Evolutionary conservation across 2,797 vertebrate genomes (phyloP), one percentile per base, ranked within the genome.

Genomic region (Sylvia borin): DNA sequence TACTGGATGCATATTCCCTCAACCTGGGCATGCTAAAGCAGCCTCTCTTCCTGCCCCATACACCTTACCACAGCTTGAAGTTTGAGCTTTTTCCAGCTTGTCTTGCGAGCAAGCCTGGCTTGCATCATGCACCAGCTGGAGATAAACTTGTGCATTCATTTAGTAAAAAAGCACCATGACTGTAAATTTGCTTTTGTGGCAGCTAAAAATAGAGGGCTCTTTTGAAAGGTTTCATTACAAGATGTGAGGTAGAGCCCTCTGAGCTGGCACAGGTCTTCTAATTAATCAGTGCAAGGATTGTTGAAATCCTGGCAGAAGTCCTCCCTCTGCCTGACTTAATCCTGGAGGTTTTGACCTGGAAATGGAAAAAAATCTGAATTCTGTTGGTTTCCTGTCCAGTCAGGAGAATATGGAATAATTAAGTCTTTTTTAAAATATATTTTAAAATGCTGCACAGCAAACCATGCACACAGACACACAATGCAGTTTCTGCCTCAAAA

Each of bases 1-100:
- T 22, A 18, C 8, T 5, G 6, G 31, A 43, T 51, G n/a, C 26
- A 40, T 6, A 40, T 0, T 6, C 0, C 0, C 12, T 48, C 50
- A 54, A 36, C 7, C 20, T 27, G 12, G 29, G 31, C 36, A 13
- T 1, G 2, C 42, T 55, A 57, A 58, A 75, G 61, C 5, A 70
- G 32, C 13, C 25, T n/a, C 50, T 19, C 61, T 57, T 38, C 57
- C 22, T 60, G 70, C 25, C 32, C 38, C 31, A 38, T 25, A 5
- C 19, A 4, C 2, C 1, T 42, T 36, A 76, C 9, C 27, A 11
- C 15, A 26, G 45, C 61, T 34, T 80, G 54, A 72, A 68, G 13
- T 53, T 5, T 65, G 72, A 58, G 11, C 13, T 10, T 74, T 85
- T 89, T 88, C 67, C 72, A 88, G 54, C n/a, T 72, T 68, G 45